A percentile compares a stretch with the other conserved stretches of the same genome.
These are phyloP conservation scores for Periplaneta americana DNA, from an alignment of 1,140 invertebrate genomes.

Conservation along the genomic window DNA sequence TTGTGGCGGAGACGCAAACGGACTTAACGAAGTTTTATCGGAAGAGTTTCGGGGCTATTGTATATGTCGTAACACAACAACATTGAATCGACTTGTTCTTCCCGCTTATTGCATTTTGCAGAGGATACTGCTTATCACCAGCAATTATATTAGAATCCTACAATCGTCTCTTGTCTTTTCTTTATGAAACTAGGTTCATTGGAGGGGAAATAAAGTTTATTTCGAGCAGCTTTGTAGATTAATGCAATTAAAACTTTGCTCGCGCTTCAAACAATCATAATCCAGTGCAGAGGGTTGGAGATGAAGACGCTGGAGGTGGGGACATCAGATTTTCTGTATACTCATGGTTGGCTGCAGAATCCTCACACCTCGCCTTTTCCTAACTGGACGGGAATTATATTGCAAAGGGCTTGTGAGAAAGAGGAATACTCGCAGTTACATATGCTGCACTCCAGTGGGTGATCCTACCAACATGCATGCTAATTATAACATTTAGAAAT, in stretches of 20 bases:
- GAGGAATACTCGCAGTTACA: too few species aligned
- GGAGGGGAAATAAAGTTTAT: not conserved
- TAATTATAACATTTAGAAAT: too few species aligned
- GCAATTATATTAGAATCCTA: not conserved
- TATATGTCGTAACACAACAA: not conserved
- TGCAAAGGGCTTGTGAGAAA: too few species aligned
- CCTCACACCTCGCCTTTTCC: not conserved
- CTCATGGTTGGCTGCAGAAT: not conserved
- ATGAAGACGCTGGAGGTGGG: not conserved
- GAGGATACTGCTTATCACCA: not conserved
- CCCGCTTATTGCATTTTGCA: not conserved
- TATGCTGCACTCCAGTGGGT: too few species aligned
- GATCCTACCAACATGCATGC: too few species aligned
- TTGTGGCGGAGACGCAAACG: too few species aligned
- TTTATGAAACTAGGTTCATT: not conserved
- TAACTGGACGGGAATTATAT: not conserved
- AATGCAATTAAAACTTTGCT: not conserved
- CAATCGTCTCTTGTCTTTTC: not conserved
- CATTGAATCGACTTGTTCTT: not conserved
- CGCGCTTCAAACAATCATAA: not conserved
- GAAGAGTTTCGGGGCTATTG: too few species aligned
- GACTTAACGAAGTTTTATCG: too few species aligned
- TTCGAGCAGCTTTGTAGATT: not conserved
- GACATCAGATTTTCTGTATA: not conserved
- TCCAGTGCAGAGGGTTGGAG: not conserved